Base-by-base conservation (phyloP, 2,797 vertebrate genomes). In the Pterois miles region DNA sequence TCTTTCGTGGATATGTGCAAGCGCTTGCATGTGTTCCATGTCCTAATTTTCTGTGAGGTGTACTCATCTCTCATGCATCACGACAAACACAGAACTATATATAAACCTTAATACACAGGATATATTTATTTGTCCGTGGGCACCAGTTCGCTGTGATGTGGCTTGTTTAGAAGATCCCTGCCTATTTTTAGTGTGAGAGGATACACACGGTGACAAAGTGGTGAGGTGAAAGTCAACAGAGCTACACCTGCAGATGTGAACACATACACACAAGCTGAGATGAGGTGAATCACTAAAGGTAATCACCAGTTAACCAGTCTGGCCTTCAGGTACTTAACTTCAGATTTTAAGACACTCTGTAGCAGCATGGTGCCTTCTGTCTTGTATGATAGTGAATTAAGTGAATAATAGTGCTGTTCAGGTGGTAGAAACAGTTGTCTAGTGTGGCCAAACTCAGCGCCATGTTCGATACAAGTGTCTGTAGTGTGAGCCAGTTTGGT, bases 181-280 rank as follows among this genome's bases (percentile, higher is more conserved):
- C 16, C 79, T 91, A 89, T 92, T 88, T 89, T 89, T 91, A 83
- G 78, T 22, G 66, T 18, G 80, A 64, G 82, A 82, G 81, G 83
- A 85, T 79, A 58, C 76, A 33, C 25, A 25, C 40, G 0, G 76
- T 74, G 84, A 88, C 84, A 84, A 23, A 57, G 66, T 29, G 82
- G 1, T 75, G 81, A 88, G 62, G 38, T 71, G 64, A 78, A 60
- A 85, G 87, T 86, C 89, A 91, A 91, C 84, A 88, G 23, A 71
- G 52, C 40, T 5, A 5, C 74, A 63, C 78, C 60, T 62, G 64
- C 64, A 74, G 64, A 68, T 57, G 64, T 22, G 73, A 67, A 63
- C 60, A 63, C 52, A 34, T 4, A 11, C 54, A 40, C 50, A 56
- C 48, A 25, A 16, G 58, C n/a, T 63, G 54, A 66, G 57, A 31